Conservation (phyloP, 2,113 vertebrate genomes). For the Clinocottus analis region DNA sequence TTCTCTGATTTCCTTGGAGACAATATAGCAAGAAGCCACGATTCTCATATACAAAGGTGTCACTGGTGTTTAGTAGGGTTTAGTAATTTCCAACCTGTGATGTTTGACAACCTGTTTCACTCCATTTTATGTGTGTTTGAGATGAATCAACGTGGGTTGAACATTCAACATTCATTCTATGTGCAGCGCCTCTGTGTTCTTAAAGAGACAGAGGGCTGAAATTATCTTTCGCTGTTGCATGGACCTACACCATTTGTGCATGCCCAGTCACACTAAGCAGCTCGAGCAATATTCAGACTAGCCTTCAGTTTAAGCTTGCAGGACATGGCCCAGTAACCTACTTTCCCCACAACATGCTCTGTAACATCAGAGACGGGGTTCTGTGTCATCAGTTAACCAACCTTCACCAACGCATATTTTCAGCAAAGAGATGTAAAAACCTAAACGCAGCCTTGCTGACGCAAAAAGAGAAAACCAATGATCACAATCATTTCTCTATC, state of each 20-base stretch:
- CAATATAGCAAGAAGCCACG: not conserved
- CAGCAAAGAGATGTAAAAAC: conserved; percentile 40
- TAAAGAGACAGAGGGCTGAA: conserved; percentile 75
- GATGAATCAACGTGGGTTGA: conserved; percentile 64
- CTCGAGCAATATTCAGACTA: conserved; percentile 85
- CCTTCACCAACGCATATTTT: conserved; percentile 68
- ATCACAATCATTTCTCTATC: conserved; percentile 11
- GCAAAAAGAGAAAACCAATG: conserved; percentile 35
- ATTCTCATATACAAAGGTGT: conserved; percentile 5
- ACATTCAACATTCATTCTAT: conserved; percentile 72
- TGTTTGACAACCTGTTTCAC: conserved; percentile 52
- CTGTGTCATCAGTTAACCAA: conserved; percentile 89
- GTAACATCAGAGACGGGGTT: conserved; percentile 85
- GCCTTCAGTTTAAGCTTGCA: conserved; percentile 90
- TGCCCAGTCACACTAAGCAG: conserved; percentile 88
- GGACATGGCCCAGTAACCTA: conserved; percentile 96
- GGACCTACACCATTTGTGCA: conserved; percentile 84
- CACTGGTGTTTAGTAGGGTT: not conserved
- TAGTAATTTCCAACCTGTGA: conserved; percentile 37
- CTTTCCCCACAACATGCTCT: conserved; percentile 85
- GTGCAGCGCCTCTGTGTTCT: conserved; percentile 63
- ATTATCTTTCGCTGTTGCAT: conserved; percentile 23
- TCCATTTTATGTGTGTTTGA: conserved; percentile 55
- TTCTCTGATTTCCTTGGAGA: not conserved
- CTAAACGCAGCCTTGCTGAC: conserved; percentile 25